Evolutionary conservation across 2,797 vertebrate genomes (phyloP).

Genomic region (Pseudopleuronectes americanus): DNA sequence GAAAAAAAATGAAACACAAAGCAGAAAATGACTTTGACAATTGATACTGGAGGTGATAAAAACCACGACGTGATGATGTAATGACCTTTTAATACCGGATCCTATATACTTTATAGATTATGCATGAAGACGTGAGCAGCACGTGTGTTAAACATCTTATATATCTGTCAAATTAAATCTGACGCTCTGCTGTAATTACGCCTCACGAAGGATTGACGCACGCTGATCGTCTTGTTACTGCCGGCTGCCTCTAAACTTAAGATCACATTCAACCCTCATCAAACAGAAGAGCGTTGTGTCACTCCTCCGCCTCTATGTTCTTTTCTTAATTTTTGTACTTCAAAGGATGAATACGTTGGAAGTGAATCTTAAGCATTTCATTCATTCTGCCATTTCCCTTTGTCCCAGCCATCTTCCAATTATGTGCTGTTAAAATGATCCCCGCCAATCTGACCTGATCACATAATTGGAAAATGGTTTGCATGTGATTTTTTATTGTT

Average conservation of each 20-base stretch:
- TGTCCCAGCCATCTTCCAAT: not conserved
- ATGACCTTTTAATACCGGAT: not conserved
- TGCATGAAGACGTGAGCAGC: conserved; percentile 18
- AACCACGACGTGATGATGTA: not conserved
- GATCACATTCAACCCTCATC: conserved; percentile 51
- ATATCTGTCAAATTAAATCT: conserved; percentile 54
- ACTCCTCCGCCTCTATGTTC: conserved; percentile 18
- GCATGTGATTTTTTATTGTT: not conserved
- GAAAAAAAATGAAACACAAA: not conserved
- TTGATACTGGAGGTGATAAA: not conserved
- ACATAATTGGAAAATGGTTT: too few species aligned
- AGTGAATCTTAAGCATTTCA: not conserved
- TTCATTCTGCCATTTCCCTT: not conserved
- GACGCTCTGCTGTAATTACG: conserved; percentile 43
- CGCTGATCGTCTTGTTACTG: conserved; percentile 17
- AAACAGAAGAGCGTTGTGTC: conserved; percentile 28
- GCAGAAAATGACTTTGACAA: conserved; percentile 13
- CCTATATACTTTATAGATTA: conserved; percentile 11
- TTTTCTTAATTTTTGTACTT: conserved; percentile 23
- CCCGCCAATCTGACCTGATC: not conserved
- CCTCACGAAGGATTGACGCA: conserved; percentile 34
- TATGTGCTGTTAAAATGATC: not conserved
- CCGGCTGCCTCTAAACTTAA: conserved; percentile 46
- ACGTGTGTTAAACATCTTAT: conserved; percentile 15
- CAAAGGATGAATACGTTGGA: conserved; percentile 52